Evolutionary conservation across 2,113 vertebrate genomes (phyloP).

Genomic region (Oxyruncus cristatus): DNA sequence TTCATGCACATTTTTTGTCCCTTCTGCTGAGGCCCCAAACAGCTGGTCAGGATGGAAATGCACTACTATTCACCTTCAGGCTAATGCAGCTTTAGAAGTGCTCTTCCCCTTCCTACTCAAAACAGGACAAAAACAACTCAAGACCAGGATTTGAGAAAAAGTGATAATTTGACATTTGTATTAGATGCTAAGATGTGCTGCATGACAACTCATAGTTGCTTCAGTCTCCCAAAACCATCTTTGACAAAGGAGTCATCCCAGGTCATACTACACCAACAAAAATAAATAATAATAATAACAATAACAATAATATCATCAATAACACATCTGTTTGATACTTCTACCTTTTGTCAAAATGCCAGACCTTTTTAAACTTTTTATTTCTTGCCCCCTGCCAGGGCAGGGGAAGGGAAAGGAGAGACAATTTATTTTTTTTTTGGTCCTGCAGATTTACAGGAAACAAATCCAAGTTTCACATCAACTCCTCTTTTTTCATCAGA

Average conservation of each 20-base stretch:
- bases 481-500: background rate
- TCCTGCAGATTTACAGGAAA: background rate
- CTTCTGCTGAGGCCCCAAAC: background rate
- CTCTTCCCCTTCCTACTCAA: background rate
- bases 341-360: background rate
- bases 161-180: background rate
- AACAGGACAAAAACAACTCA: background rate
- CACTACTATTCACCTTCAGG: background rate
- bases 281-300: background rate
- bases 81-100: background rate
- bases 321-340: background rate
- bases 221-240: background rate
- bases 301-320: background rate
- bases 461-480: constrained; percentile 16
- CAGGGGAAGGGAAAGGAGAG: background rate
- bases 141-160: background rate
- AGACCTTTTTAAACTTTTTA: background rate
- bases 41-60: background rate
- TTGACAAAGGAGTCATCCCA: background rate
- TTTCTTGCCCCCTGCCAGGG: background rate
- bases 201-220: background rate
- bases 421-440: background rate
- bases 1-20: background rate
- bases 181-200: background rate
- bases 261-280: background rate